Evolutionary conservation across 2,888 invertebrate genomes (phyloP), one percentile per base, ranked within the genome.

Genomic region (Lamproptera curius): DNA sequence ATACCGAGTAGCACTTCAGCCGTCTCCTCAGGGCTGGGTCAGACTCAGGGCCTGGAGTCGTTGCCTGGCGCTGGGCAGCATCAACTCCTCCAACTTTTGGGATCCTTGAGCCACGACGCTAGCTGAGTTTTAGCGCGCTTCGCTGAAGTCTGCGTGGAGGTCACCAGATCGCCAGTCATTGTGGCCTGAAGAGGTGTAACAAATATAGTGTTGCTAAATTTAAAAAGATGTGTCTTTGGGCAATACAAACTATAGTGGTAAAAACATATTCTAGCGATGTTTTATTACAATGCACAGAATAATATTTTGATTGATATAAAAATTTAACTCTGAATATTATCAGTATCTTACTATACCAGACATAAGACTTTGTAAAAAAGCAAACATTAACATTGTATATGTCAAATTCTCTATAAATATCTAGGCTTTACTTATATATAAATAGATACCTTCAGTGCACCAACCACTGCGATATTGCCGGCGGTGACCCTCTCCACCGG

Each of bases 401-500:
- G n/a, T n/a, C n/a, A n/a, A n/a, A n/a, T n/a, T n/a, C n/a, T n/a
- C n/a, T n/a, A n/a, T n/a, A n/a, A n/a, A n/a, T n/a, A n/a, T n/a
- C n/a, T n/a, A n/a, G n/a, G n/a, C n/a, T n/a, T n/a, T n/a, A n/a
- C n/a, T n/a, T n/a, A n/a, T n/a, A n/a, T n/a, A n/a, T n/a, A n/a
- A n/a, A n/a, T n/a, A n/a, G 34, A 57, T 78, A 95, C 92, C 89
- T 95, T 96, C 11, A 99, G 85, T 4, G 97, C 96, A 43, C 95
- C 91, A 45, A 97, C 91, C 14, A 97, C 97, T 1, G 93, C 97
- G 57, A 99, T 97, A 79, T 96, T 96, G 2, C 99, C 99, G 8
- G 89, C 82, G 0, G 81, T 73, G 0, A 94, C 89, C 2, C 75
- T 74, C 6, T 87, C 78, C 10, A 95, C 91, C 58, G 95, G 95